Conservation (phyloP, 2,888 invertebrate species). For the Liopterus haemorrhoidalis region DNA sequence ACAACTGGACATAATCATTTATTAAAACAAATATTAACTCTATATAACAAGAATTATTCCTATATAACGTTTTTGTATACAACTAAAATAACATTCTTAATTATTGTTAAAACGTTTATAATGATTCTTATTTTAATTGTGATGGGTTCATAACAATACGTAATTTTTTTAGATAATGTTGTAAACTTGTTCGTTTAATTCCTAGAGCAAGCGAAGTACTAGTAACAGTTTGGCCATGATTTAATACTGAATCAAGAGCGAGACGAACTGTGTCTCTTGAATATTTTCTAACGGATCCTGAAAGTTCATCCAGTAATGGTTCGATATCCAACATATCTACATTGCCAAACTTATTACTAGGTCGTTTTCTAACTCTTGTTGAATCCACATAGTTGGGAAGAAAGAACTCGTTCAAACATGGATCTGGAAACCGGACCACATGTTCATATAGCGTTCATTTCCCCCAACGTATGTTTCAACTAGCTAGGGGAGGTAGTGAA, state of each 20-base stretch:
- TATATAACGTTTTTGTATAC: too few species aligned
- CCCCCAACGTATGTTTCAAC: slow-evolving; percentile 8
- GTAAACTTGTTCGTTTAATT: slow-evolving; percentile 51
- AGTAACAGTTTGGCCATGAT: slow-evolving; percentile 49
- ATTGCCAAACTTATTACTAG: too few species aligned
- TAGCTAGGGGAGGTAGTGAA: too few species aligned
- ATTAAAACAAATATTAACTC: too few species aligned
- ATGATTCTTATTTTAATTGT: not conserved
- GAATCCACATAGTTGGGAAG: not conserved
- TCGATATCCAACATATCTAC: slow-evolving; percentile 25
- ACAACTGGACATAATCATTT: too few species aligned
- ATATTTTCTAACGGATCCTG: slow-evolving; percentile 43
- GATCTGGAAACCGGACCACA: slow-evolving; percentile 20
- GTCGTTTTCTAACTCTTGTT: too few species aligned
- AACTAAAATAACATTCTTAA: too few species aligned
- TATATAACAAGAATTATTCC: too few species aligned
- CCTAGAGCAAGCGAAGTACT: slow-evolving; percentile 49
- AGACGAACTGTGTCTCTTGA: slow-evolving; percentile 46
- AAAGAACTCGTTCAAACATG: too few species aligned
- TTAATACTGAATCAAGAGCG: slow-evolving; percentile 50
- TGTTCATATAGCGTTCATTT: slow-evolving; percentile 9
- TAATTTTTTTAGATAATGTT: slow-evolving; percentile 51
- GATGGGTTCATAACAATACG: slow-evolving; percentile 45
- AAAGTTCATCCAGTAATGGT: slow-evolving; percentile 29
- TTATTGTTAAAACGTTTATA: too few species aligned